These are phyloP conservation scores for Portevinia maculata DNA, from an alignment of 2,888 invertebrate species.

Conservation along the genomic window DNA sequence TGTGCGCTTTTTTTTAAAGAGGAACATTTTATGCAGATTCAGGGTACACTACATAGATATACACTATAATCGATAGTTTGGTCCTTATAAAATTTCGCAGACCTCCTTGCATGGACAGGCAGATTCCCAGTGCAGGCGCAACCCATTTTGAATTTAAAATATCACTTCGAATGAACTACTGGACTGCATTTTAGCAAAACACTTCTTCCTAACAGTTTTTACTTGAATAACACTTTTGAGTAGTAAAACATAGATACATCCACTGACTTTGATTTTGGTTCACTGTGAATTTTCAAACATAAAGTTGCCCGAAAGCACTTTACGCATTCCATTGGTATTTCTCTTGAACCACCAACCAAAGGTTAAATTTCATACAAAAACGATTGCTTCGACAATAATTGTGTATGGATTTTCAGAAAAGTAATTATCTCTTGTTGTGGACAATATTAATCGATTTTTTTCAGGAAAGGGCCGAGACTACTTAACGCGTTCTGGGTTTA, in stretches of 20 bases:
- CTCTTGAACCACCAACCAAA: background rate
- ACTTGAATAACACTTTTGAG: background rate
- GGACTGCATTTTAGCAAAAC: no score
- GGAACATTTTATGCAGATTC: no score
- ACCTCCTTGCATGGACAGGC: background rate
- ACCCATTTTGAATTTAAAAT: background rate
- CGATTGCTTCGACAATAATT: background rate
- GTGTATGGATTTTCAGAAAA: background rate
- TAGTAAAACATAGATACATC: background rate
- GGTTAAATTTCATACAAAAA: background rate
- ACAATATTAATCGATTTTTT: constrained; percentile 52
- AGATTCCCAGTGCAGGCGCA: background rate
- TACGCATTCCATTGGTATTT: background rate
- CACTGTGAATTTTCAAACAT: no score
- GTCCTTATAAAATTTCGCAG: background rate
- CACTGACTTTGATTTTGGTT: no score
- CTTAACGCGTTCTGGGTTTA: no score
- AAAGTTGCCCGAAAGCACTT: no score
- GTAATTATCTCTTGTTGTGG: constrained; percentile 61
- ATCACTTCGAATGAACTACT: no score
- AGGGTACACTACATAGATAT: no score
- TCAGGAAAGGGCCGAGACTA: constrained; percentile 19
- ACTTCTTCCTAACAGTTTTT: background rate
- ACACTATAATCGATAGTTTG: no score
- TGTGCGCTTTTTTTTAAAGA: no score